phyloP scores from a whole-genome alignment of 1,140 invertebrate species.

The Drosophila nigromelanica region DNA sequence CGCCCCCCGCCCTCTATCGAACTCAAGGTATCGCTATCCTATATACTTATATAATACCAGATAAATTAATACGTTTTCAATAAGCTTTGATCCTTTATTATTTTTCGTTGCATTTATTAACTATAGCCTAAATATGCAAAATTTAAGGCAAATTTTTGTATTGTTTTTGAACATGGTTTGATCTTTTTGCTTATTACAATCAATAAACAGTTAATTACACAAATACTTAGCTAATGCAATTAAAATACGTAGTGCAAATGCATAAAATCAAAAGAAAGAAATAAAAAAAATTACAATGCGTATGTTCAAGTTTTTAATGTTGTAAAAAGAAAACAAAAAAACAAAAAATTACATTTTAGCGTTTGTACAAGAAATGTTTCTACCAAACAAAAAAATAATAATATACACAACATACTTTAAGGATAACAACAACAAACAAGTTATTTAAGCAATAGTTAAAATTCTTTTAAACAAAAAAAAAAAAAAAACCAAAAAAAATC shows the following conservation, averaged over 20 bases:
- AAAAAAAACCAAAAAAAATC: slow-evolving; percentile 47
- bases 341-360: slow-evolving; percentile 56
- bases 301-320: slow-evolving; percentile 62
- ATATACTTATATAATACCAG: slow-evolving; percentile 30
- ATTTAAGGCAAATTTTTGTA: slow-evolving; percentile 32
- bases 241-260: slow-evolving; percentile 72
- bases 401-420: slow-evolving; percentile 44
- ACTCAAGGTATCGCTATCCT: slow-evolving; percentile 19
- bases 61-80: slow-evolving; percentile 31
- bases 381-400: slow-evolving; percentile 46
- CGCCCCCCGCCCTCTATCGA: not conserved
- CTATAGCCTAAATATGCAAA: slow-evolving; percentile 27
- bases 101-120: slow-evolving; percentile 65
- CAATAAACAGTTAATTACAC: slow-evolving; percentile 63
- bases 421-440: slow-evolving; percentile 40
- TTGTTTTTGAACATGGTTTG: slow-evolving; percentile 23
- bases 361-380: slow-evolving; percentile 72
- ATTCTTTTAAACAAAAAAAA: slow-evolving; percentile 63
- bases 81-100: slow-evolving; percentile 52
- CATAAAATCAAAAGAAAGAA: slow-evolving; percentile 67
- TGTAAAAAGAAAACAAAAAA: slow-evolving; percentile 51
- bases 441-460: slow-evolving; percentile 77
- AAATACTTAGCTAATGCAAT: slow-evolving; percentile 76
- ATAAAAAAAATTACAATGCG: slow-evolving; percentile 29
- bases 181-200: slow-evolving; percentile 53